Percentiles rank a stretch among this genome's conserved stretches.
These are phyloP conservation scores for Spinibarbus caldwelli DNA, from an alignment of 2,797 vertebrate genomes.

Conservation along the genomic window DNA sequence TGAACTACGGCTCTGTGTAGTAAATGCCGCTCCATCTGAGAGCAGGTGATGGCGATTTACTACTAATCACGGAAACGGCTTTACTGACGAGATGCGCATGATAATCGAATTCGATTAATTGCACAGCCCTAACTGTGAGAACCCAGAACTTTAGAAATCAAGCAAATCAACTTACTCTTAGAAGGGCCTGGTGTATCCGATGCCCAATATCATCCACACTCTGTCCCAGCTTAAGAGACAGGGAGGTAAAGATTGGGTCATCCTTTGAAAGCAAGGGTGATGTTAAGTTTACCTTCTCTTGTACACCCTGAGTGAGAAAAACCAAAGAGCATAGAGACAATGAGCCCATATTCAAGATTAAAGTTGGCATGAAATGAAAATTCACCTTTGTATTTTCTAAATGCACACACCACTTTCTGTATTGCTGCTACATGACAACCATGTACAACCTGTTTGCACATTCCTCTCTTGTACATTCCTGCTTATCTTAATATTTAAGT, in stretches of 20 bases:
- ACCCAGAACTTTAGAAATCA: neutral
- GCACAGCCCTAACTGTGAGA: too few relatives aligned
- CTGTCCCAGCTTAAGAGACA: constrained; percentile 88
- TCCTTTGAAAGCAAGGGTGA: constrained; percentile 95
- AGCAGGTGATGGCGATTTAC: too few relatives aligned
- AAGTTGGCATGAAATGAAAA: neutral
- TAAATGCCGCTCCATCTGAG: too few relatives aligned
- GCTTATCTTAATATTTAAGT: too few relatives aligned
- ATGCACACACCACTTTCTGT: too few relatives aligned
- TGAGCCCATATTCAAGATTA: neutral
- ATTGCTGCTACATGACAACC: too few relatives aligned
- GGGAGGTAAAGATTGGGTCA: constrained; percentile 91
- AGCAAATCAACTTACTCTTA: constrained; percentile 79
- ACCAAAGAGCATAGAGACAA: neutral
- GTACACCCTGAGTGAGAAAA: constrained; percentile 86
- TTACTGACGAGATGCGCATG: too few relatives aligned
- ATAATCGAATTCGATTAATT: too few relatives aligned
- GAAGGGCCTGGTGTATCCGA: constrained; percentile 89
- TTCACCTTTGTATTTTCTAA: neutral
- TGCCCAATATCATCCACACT: constrained; percentile 94
- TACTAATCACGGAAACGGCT: too few relatives aligned
- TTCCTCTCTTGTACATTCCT: too few relatives aligned
- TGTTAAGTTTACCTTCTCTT: constrained; percentile 94
- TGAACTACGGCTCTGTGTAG: too few relatives aligned
- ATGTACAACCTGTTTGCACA: too few relatives aligned